Evolutionary conservation across 2,113 vertebrate genomes (phyloP).

Genomic region (Tragelaphus imberbis): DNA sequence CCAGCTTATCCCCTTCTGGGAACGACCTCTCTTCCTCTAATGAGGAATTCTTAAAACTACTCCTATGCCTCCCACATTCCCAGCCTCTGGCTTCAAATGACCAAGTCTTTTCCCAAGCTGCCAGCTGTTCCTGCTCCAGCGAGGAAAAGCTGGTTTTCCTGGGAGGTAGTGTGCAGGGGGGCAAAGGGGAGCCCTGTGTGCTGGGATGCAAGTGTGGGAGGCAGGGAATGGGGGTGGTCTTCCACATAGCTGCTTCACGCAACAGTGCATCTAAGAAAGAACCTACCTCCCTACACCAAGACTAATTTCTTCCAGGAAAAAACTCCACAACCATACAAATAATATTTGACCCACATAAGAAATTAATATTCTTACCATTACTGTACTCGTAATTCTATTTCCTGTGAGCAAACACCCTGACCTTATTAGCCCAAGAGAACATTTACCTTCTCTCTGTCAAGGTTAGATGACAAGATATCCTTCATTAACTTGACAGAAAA

Average conservation of each 20-base stretch:
- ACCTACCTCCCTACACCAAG: not conserved
- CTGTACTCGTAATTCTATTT: not conserved
- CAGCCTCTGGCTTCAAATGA: not conserved
- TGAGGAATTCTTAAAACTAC: not conserved
- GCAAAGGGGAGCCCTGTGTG: not conserved
- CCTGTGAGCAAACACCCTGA: slow-evolving; percentile 10
- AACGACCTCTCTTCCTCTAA: not conserved
- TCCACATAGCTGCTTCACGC: not conserved
- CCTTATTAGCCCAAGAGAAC: slow-evolving; percentile 32
- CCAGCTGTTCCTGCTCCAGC: not conserved
- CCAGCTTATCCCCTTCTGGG: not conserved
- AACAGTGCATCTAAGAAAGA: not conserved
- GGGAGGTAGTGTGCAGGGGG: not conserved
- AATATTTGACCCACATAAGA: not conserved
- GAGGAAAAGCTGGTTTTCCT: not conserved
- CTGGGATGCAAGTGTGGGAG: not conserved
- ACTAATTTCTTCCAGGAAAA: not conserved
- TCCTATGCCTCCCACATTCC: not conserved
- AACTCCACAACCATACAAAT: not conserved
- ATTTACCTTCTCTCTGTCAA: not conserved
- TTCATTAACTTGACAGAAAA: slow-evolving; percentile 21
- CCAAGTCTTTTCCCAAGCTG: not conserved
- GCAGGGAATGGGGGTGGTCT: not conserved
- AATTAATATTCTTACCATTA: slow-evolving; percentile 10
- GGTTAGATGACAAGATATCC: slow-evolving; percentile 9